phyloP scores from a whole-genome alignment of 2,888 invertebrate genomes.

The Caenorhabditis sp. region DNA sequence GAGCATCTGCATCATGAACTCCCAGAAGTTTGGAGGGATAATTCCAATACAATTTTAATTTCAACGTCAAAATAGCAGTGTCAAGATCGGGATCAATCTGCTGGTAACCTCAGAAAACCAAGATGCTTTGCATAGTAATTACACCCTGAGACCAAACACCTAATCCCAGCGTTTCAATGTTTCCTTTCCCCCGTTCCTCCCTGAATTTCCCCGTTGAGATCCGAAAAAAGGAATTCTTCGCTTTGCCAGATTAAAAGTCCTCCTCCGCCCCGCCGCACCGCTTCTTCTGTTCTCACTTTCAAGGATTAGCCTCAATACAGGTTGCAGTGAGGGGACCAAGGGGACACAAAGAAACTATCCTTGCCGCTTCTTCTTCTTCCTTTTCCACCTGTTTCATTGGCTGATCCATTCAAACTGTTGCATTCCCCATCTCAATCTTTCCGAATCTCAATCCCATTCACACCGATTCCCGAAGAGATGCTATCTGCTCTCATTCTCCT shows the following conservation, averaged over 20 bases:
- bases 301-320: slow-evolving; percentile 61
- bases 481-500: slow-evolving; percentile 44
- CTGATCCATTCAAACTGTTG: too few relatives aligned
- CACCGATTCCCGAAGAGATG: slow-evolving; percentile 8
- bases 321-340: slow-evolving; percentile 25
- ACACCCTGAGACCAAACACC: slow-evolving; percentile 20
- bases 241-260: slow-evolving; percentile 53
- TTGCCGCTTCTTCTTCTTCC: slow-evolving; percentile 23
- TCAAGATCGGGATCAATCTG: too few relatives aligned
- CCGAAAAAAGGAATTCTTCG: slow-evolving; percentile 37
- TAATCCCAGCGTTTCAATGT: slow-evolving; percentile 40
- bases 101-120: background rate
- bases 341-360: slow-evolving; percentile 41
- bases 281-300: slow-evolving; percentile 27
- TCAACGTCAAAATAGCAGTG: too few relatives aligned
- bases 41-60: too few relatives aligned
- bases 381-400: slow-evolving; percentile 10
- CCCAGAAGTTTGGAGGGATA: too few relatives aligned
- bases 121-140: slow-evolving; percentile 22
- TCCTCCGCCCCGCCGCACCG: slow-evolving; percentile 23
- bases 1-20: too few relatives aligned
- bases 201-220: background rate
- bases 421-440: slow-evolving; percentile 3
- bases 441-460: background rate
- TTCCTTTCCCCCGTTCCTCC: slow-evolving; percentile 1